Conservation (phyloP, 2,113 vertebrate species). For the Archocentrus centrarchus region DNA sequence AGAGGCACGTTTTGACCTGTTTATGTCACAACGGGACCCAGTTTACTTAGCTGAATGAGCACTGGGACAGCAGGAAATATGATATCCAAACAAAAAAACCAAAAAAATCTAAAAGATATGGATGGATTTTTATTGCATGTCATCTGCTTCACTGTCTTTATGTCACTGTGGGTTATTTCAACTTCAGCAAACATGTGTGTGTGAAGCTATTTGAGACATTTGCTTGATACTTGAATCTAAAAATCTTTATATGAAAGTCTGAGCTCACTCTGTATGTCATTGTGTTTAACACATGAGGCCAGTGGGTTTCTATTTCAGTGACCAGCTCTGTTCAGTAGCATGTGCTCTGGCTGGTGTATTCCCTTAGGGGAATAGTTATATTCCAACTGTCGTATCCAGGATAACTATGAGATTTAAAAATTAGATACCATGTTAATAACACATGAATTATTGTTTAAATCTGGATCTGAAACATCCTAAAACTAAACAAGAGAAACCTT, state of each 20-base stretch:
- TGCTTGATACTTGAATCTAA: too few relatives aligned
- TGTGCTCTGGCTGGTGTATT: neutral
- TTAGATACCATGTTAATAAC: too few relatives aligned
- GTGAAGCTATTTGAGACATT: neutral
- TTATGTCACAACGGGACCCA: neutral
- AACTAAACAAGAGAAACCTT: neutral
- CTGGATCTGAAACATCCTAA: neutral
- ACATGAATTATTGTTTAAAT: too few relatives aligned
- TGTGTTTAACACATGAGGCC: neutral
- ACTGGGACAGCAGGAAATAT: neutral
- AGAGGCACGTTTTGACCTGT: accelerated
- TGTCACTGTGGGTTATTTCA: neutral
- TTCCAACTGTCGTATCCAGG: neutral
- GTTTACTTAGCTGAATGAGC: neutral
- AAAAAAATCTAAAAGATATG: neutral
- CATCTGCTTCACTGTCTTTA: neutral
- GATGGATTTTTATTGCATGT: neutral
- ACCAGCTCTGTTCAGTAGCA: neutral
- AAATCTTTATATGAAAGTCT: neutral
- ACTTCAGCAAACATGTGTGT: neutral
- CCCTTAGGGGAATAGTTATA: neutral
- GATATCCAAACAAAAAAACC: neutral
- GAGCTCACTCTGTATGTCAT: neutral
- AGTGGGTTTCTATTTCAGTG: neutral
- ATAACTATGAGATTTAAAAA: too few relatives aligned